phyloP scores from a whole-genome alignment of 2,113 vertebrate genomes.

The Pristiophorus japonicus region DNA sequence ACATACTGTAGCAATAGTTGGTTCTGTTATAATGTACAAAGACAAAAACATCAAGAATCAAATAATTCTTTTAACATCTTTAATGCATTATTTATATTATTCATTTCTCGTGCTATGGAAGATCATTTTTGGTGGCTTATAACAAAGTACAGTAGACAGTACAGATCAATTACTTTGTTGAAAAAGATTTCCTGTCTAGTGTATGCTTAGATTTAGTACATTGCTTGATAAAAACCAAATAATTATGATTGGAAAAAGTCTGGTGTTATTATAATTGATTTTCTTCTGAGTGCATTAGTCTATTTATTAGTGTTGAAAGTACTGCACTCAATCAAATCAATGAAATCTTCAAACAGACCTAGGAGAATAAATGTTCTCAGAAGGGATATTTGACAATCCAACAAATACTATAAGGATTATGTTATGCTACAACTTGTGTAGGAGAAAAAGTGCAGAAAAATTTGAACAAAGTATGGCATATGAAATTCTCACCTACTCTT shows the following conservation, averaged over 20 bases:
- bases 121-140: neutral
- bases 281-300: neutral
- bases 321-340: constrained; percentile 29
- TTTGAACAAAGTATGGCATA: neutral
- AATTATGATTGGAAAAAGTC: constrained; percentile 18
- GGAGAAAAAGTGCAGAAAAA: neutral
- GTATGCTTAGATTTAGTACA: constrained; percentile 12
- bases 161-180: constrained; percentile 14
- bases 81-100: neutral
- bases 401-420: neutral
- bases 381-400: neutral
- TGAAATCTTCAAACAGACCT: constrained; percentile 22
- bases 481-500: neutral
- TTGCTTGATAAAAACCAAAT: constrained; percentile 25
- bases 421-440: neutral
- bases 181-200: constrained; percentile 17
- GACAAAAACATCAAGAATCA: neutral
- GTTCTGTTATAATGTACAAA: neutral
- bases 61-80: neutral
- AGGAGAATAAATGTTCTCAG: constrained; percentile 3
- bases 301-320: constrained; percentile 30
- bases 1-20: neutral
- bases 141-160: neutral
- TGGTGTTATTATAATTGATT: constrained; percentile 23
- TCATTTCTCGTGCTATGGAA: neutral